Percentiles rank a stretch among this genome's conserved stretches.
Conservation (phyloP, 2,797 vertebrate genomes). For the Manis javanica region DNA sequence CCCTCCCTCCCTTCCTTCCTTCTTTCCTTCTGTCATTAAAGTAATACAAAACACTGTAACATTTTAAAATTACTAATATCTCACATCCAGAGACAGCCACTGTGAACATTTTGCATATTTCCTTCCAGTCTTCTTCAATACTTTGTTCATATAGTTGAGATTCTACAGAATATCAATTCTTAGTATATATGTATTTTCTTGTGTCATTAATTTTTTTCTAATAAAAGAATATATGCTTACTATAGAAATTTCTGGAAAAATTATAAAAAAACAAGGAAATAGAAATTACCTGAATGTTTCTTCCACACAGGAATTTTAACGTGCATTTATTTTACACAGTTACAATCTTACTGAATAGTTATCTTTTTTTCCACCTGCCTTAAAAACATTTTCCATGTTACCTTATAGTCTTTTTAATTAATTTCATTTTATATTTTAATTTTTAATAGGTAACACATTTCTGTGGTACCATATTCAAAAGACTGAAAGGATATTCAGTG, state of each 20-base stretch:
- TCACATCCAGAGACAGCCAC: not conserved
- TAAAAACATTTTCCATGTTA: not conserved
- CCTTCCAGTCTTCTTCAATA: not conserved
- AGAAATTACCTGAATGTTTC: not conserved
- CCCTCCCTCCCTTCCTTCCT: not conserved
- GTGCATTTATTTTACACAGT: not conserved
- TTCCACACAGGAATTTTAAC: constrained; percentile 21
- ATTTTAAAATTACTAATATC: not conserved
- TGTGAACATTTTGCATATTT: not conserved
- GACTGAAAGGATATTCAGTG: not conserved
- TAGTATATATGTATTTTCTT: not conserved
- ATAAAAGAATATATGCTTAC: not conserved
- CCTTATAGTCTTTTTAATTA: not conserved
- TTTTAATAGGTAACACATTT: constrained; percentile 21
- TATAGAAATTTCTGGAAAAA: not conserved
- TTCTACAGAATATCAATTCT: not conserved
- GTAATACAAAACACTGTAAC: not conserved
- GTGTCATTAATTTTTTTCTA: not conserved
- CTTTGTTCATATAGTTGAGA: not conserved
- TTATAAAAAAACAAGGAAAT: not conserved
- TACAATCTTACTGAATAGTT: not conserved
- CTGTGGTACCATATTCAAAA: not conserved
- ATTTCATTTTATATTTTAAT: not conserved
- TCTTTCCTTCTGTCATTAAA: not conserved
- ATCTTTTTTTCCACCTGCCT: not conserved